phyloP scores from a whole-genome alignment of 2,113 vertebrate genomes.

The Psettodes erumei region DNA sequence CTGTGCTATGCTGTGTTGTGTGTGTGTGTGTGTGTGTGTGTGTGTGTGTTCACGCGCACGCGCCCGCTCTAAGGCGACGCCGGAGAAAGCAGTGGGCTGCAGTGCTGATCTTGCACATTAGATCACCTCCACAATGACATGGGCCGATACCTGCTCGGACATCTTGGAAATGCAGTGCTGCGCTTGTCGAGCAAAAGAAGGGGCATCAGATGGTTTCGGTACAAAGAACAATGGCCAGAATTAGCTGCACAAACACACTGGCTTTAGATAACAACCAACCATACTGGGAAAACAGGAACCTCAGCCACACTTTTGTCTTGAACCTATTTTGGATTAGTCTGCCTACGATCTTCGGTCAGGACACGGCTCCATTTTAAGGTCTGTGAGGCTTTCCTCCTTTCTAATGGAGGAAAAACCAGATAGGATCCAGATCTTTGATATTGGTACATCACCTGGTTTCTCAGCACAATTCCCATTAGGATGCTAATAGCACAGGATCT shows the following conservation, averaged over 20 bases:
- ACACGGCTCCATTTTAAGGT: conserved; percentile 26
- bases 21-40: not conserved
- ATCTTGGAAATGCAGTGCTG: conserved; percentile 22
- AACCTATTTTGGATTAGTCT: conserved; percentile 24
- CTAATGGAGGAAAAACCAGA: conserved; percentile 46
- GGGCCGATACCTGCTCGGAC: conserved; percentile 19
- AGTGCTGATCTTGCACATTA: conserved; percentile 59
- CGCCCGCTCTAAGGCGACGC: conserved; percentile 26
- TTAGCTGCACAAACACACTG: not conserved
- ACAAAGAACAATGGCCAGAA: not conserved
- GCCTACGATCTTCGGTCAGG: conserved; percentile 51
- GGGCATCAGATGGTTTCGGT: conserved; percentile 7
- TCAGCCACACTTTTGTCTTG: conserved; percentile 15
- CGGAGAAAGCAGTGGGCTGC: conserved; percentile 14
- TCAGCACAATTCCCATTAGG: conserved; percentile 14
- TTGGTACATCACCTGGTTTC: conserved; percentile 29
- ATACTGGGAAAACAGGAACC: not conserved
- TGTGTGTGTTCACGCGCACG: too few species aligned
- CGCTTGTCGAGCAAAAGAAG: not conserved
- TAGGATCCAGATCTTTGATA: conserved; percentile 44
- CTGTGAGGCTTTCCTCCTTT: conserved; percentile 21
- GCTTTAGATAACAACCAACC: conserved; percentile 18
- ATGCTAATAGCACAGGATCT: conserved; percentile 7
- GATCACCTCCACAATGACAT: conserved; percentile 59
- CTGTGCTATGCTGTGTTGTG: conserved; percentile 19